Base-by-base conservation (phyloP, 2,797 vertebrate species). In the Acanthornis magna region DNA sequence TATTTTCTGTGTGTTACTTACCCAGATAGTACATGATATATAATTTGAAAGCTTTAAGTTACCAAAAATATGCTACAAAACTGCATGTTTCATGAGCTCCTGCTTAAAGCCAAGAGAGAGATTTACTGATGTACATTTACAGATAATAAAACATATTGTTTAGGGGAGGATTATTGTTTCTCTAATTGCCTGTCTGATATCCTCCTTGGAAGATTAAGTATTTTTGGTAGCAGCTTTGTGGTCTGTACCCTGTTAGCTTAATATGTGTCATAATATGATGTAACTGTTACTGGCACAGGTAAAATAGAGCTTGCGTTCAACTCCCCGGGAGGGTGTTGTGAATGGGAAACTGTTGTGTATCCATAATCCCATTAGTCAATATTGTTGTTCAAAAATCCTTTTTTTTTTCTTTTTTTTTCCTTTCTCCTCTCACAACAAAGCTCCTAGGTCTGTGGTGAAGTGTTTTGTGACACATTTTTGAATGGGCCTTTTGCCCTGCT, bases 391-490 rank as follows among this genome's bases (percentile, higher is more conserved):
- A 85, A 88, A 95, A 95, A 89, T 72, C 13, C 38, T 3, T 10
- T 26, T 43, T 27, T 34, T 63, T 43, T 10, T 3, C 36, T 26
- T 43, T 27, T 34, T 63, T 43, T 10, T 6, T 10, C 9, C 19
- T 68, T 65, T 20, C 54, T 63, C 21, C 38, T 68, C 78, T 81
- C 40, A 55, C 65, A 82, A 51, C 75, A 94, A 94, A 94, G 73
- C 60, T 72, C 12, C 48, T 60, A 65, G 89, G 65, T 94, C 77
- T 92, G 60, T 3, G 4, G 58, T 54, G 62, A 80, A 93, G 78
- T 93, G 58, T 88, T 97, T 89, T 75, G 86, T 95, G 92, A 68
- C 53, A 83, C 29, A 14, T 92, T 96, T 95, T 91, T 96, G 95
- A 96, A 94, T 93, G 85, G 83, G 88, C 79, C 67, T 93, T 95